Evolutionary conservation across 1,140 invertebrate genomes (phyloP).

Genomic region (Euglossa dilemma): DNA sequence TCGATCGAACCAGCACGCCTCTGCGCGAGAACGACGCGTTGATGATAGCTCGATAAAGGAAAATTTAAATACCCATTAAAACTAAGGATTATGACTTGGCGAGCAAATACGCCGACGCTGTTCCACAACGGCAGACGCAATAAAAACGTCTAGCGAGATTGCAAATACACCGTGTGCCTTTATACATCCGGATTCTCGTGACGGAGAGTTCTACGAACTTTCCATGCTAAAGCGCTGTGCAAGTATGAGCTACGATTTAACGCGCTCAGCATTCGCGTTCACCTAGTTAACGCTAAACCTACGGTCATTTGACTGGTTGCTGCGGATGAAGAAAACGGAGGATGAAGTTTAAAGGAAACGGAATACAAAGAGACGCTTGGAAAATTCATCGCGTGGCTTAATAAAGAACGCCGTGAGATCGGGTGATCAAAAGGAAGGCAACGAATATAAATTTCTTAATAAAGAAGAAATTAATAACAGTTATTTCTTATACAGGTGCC

Average conservation of each 20-base stretch:
- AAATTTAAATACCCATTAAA: slow-evolving; percentile 2
- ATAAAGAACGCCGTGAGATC: too few relatives aligned
- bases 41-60: slow-evolving; percentile 16
- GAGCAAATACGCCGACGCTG: not conserved
- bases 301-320: too few relatives aligned
- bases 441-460: too few relatives aligned
- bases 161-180: not conserved
- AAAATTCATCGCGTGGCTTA: too few relatives aligned
- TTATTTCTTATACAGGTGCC: too few relatives aligned
- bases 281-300: not conserved
- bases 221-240: not conserved
- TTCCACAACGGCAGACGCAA: not conserved
- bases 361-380: too few relatives aligned
- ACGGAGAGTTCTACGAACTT: slow-evolving; percentile 16
- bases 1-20: not conserved
- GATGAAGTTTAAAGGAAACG: too few relatives aligned
- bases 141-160: not conserved
- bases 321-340: too few relatives aligned
- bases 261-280: not conserved
- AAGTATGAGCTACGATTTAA: not conserved
- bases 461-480: too few relatives aligned
- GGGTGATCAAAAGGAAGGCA: too few relatives aligned
- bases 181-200: not conserved
- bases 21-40: not conserved
- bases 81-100: not conserved